Percentiles rank a stretch among this genome's conserved stretches.
Evolutionary conservation across 1,140 invertebrate species (phyloP).

Genomic region (Chrysopa pallens): DNA sequence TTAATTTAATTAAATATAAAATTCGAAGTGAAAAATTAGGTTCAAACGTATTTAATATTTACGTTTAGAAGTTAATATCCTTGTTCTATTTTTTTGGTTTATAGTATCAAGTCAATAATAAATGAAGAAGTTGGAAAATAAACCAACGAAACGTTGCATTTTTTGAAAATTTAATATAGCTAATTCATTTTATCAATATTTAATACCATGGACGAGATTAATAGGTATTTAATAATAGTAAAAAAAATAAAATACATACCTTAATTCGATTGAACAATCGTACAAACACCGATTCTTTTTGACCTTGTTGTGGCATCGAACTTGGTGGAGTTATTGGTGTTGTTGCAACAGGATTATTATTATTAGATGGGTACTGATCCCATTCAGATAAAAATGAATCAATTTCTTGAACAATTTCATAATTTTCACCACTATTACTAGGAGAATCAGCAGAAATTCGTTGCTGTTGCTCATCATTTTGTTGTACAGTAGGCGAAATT

Average conservation of each 20-base stretch:
- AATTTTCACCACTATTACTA: conserved; percentile 11
- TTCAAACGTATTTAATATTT: no score
- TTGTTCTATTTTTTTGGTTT: no score
- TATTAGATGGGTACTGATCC: conserved; percentile 7
- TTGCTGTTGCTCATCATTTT: neutral
- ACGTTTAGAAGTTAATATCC: no score
- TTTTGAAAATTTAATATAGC: no score
- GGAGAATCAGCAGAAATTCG: conserved; percentile 11
- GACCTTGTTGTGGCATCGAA: conserved; percentile 30
- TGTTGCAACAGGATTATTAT: conserved; percentile 1
- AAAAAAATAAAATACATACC: conserved; percentile 26
- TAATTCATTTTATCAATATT: no score
- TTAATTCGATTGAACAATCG: conserved; percentile 90
- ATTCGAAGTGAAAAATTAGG: no score
- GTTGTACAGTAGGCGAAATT: neutral
- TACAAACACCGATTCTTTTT: conserved; percentile 91
- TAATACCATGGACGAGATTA: no score
- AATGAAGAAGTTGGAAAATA: no score
- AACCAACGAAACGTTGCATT: no score
- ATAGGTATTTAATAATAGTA: no score
- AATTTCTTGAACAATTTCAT: conserved; percentile 17
- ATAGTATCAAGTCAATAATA: no score
- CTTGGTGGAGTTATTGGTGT: conserved; percentile 6
- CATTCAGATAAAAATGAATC: conserved; percentile 21
- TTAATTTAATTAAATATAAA: no score